Base-by-base conservation (phyloP, 2,888 invertebrate species). In the Caenorhabditis virilis region DNA sequence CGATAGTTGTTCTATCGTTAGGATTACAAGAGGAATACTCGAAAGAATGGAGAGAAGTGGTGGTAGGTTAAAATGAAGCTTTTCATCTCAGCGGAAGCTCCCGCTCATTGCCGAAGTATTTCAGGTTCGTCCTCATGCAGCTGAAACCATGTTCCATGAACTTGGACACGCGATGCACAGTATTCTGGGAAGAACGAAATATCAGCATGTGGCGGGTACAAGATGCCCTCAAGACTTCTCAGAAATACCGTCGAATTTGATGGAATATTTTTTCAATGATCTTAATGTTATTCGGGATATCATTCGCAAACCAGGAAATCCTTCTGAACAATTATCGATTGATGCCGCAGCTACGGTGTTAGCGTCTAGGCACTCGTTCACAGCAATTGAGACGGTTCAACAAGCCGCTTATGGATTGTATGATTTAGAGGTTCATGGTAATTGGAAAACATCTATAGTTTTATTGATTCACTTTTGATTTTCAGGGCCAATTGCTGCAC, bases 111-210 rank as follows among this genome's bases (percentile, higher is more conserved):
- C 7, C 13, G 7, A 30, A 30, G 30, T 9, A 30, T 30, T 53
- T 38, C 47, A 54, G 51, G 45, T 68, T 15, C 54, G 56, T 13
- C 46, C 55, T 20, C 56, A 57, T 35, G 56, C 56, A 80, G 90
- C 95, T 9, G 95, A 97, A 85, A 98, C 95, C 86, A 87, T 98
- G 71, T 97, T 97, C 85, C 98, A 98, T 84, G 97, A 98, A 87
- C 90, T 94, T 90, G 98, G 98, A 0, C 98, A 98, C 86, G 98
- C 97, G 16, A 90, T 97, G 88, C 98, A 98, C 86, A 95, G 95
- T 18, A 95, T 98, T 94, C 86, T 98, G 73, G 98, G 93, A 2
- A 88, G 95, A 48, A 95, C 95, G 0, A 88, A 89, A 63, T 92
- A 95, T 86, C 98, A 98, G 85, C 97, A 98, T 86, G 93, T 97